Percentiles rank a stretch among this genome's conserved stretches.
Evolutionary conservation across 2,797 vertebrate genomes (phyloP).

Genomic region (Philypnodon macrostomus): DNA sequence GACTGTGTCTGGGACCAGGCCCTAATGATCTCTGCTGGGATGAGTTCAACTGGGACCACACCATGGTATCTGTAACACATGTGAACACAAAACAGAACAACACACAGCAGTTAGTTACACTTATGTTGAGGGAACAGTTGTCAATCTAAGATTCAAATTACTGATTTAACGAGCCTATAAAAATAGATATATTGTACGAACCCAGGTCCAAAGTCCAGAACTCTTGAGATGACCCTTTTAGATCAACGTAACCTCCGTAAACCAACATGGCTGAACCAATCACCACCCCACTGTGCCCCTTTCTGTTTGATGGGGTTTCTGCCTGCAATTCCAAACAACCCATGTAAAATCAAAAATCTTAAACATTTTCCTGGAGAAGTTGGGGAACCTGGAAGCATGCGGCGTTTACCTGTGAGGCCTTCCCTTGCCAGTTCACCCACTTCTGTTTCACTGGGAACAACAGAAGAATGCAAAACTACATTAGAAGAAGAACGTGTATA

Average conservation of each 20-base stretch:
- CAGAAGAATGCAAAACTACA: background rate
- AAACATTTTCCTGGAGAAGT: no score
- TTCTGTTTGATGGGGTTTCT: conserved; percentile 80
- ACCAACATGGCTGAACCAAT: conserved; percentile 78
- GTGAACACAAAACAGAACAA: conserved; percentile 11
- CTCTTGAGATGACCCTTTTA: conserved; percentile 83
- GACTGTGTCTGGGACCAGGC: conserved; percentile 84
- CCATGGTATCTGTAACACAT: conserved; percentile 69
- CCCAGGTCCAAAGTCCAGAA: conserved; percentile 85
- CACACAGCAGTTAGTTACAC: background rate
- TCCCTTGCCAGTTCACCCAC: conserved; percentile 54
- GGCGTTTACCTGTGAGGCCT: conserved; percentile 54
- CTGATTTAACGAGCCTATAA: conserved; percentile 4
- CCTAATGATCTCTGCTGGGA: conserved; percentile 39
- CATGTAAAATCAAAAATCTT: no score
- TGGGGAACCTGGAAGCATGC: background rate
- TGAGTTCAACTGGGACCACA: conserved; percentile 69
- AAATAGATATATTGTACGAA: conserved; percentile 55
- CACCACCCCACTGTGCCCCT: conserved; percentile 83
- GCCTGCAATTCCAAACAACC: conserved; percentile 52
- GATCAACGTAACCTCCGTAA: conserved; percentile 85
- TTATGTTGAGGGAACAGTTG: background rate
- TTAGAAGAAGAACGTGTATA: background rate
- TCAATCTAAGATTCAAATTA: background rate
- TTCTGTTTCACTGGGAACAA: conserved; percentile 57